Evolutionary conservation across 2,888 invertebrate genomes (phyloP).

Genomic region (Lomographa bimaculata): DNA sequence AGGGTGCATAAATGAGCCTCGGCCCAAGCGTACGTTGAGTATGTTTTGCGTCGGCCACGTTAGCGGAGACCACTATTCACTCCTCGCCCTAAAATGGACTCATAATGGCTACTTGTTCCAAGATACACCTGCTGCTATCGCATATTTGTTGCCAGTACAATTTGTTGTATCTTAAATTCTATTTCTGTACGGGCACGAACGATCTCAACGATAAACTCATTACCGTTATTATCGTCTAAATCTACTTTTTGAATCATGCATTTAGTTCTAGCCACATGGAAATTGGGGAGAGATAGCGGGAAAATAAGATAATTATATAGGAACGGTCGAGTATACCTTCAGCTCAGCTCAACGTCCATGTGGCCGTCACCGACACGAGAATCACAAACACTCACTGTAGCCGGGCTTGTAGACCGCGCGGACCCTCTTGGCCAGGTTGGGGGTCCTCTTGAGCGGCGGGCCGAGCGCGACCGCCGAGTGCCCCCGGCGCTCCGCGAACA

Average conservation of each 20-base stretch:
- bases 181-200: slow-evolving; percentile 39
- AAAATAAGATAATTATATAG: neutral
- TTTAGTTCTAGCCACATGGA: slow-evolving; percentile 48
- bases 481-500: slow-evolving; percentile 75
- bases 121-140: slow-evolving; percentile 76
- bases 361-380: slow-evolving; percentile 34
- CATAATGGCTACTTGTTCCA: slow-evolving; percentile 77
- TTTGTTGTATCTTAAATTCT: slow-evolving; percentile 60
- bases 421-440: slow-evolving; percentile 70
- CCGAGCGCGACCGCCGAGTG: slow-evolving; percentile 75
- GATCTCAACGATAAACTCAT: slow-evolving; percentile 33
- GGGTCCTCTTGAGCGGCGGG: slow-evolving; percentile 71
- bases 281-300: neutral
- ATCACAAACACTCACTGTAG: slow-evolving; percentile 72
- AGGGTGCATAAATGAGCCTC: slow-evolving; percentile 77
- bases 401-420: slow-evolving; percentile 77
- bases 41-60: slow-evolving; percentile 66
- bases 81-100: slow-evolving; percentile 78
- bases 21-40: slow-evolving; percentile 50
- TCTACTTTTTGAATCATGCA: slow-evolving; percentile 16
- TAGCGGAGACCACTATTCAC: slow-evolving; percentile 64
- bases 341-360: slow-evolving; percentile 42
- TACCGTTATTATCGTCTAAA: slow-evolving; percentile 25
- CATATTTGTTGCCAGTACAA: slow-evolving; percentile 65
- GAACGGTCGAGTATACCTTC: slow-evolving; percentile 21